These are phyloP conservation scores for Agrilus planipennis DNA, from an alignment of 1,140 invertebrate species.

Conservation along the genomic window DNA sequence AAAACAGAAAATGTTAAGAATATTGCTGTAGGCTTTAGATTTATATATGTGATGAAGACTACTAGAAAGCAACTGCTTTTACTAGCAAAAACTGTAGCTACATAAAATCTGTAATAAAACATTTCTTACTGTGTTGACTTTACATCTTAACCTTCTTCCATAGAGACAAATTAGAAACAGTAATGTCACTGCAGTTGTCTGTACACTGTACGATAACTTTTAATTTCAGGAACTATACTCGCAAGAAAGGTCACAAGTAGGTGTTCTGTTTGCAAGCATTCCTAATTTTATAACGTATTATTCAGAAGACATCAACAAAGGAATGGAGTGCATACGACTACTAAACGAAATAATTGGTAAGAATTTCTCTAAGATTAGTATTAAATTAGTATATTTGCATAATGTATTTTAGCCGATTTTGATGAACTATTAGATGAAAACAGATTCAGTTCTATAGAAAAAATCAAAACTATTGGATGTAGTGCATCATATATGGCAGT, in stretches of 20 bases:
- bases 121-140: too few relatives aligned
- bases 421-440: slow-evolving; percentile 84
- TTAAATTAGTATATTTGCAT: background rate
- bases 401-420: slow-evolving; percentile 61
- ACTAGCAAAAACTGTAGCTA: too few relatives aligned
- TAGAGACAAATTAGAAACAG: too few relatives aligned
- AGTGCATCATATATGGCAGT: slow-evolving; percentile 98
- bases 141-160: too few relatives aligned
- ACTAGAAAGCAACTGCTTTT: too few relatives aligned
- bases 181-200: too few relatives aligned
- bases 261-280: slow-evolving; percentile 95
- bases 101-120: too few relatives aligned
- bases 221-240: slow-evolving; percentile 88
- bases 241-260: slow-evolving; percentile 83
- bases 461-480: slow-evolving; percentile 95
- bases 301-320: slow-evolving; percentile 93
- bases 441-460: slow-evolving; percentile 86
- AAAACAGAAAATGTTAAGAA: too few relatives aligned
- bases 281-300: slow-evolving; percentile 99
- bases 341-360: slow-evolving; percentile 96
- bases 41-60: too few relatives aligned
- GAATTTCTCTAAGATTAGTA: slow-evolving; percentile 6
- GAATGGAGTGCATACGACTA: slow-evolving; percentile 92
- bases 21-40: too few relatives aligned
- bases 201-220: too few relatives aligned